phyloP scores from a whole-genome alignment of 92 coral and sea anemone species.

The Bergia sp. region DNA sequence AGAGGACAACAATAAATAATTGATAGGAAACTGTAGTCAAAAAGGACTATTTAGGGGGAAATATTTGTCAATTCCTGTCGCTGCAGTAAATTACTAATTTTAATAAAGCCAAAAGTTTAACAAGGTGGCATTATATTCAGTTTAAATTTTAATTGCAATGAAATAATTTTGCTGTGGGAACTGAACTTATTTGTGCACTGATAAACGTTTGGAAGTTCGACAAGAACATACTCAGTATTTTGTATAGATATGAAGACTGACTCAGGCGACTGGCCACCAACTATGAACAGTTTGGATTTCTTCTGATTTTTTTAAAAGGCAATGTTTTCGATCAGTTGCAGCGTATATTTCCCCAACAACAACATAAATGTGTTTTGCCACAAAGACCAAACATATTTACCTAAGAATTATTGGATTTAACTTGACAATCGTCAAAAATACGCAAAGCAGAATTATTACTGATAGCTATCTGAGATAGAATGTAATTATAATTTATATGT shows the following conservation, averaged over 20 bases:
- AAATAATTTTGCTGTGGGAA: not conserved
- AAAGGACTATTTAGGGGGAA: not conserved
- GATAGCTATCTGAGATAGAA: not conserved
- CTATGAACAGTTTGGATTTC: not conserved
- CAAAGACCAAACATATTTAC: not conserved
- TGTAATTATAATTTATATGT: not conserved
- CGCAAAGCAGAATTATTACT: not conserved
- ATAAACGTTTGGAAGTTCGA: not conserved
- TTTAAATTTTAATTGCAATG: not conserved
- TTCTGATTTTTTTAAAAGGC: not conserved
- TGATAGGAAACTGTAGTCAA: not conserved
- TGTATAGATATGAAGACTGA: not conserved
- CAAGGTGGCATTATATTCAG: not conserved
- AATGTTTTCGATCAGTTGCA: not conserved
- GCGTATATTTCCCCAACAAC: not conserved
- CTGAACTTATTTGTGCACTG: not conserved
- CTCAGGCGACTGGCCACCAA: not conserved
- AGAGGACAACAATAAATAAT: too few species aligned
- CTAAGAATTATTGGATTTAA: not conserved
- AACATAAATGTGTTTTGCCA: not conserved
- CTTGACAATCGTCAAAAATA: not conserved
- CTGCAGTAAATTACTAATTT: not conserved
- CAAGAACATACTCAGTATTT: not conserved
- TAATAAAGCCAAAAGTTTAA: not conserved
- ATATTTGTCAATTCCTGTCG: not conserved